Evolutionary conservation across 2,113 vertebrate genomes (phyloP).

Genomic region (Ia io): DNA sequence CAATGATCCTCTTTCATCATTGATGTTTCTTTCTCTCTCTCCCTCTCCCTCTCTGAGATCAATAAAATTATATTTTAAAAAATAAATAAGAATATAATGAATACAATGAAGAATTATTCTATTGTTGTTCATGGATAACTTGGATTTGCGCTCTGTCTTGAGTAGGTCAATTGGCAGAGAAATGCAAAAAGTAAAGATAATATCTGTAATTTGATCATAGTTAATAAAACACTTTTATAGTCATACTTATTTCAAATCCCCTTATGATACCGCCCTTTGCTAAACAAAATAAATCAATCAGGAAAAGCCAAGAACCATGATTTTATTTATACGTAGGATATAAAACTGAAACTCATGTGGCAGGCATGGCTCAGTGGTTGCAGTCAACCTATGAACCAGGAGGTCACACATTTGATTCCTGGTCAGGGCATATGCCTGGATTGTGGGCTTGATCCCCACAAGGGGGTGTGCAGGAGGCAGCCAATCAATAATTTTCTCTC

Average conservation of each 20-base stretch:
- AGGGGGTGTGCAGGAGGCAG: no score
- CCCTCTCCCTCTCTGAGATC: no score
- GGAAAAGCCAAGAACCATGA: background rate
- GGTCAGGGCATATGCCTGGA: no score
- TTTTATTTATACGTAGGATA: background rate
- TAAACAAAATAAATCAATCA: background rate
- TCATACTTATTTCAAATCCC: background rate
- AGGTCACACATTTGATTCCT: no score
- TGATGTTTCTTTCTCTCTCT: no score
- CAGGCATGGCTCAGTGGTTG: no score
- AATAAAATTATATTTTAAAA: background rate
- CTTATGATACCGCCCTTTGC: background rate
- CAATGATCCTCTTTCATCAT: no score
- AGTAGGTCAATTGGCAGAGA: conserved; percentile 14
- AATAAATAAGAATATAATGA: no score
- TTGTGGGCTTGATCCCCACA: no score
- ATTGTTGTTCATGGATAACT: background rate
- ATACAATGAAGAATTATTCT: background rate
- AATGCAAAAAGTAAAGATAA: background rate
- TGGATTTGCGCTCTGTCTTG: background rate
- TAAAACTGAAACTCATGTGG: background rate
- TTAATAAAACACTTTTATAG: background rate
- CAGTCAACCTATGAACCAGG: no score
- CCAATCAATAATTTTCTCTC: no score
- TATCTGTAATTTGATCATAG: background rate